These are phyloP conservation scores for Meandrusa payeni DNA, from an alignment of 2,888 invertebrate species.

Conservation along the genomic window DNA sequence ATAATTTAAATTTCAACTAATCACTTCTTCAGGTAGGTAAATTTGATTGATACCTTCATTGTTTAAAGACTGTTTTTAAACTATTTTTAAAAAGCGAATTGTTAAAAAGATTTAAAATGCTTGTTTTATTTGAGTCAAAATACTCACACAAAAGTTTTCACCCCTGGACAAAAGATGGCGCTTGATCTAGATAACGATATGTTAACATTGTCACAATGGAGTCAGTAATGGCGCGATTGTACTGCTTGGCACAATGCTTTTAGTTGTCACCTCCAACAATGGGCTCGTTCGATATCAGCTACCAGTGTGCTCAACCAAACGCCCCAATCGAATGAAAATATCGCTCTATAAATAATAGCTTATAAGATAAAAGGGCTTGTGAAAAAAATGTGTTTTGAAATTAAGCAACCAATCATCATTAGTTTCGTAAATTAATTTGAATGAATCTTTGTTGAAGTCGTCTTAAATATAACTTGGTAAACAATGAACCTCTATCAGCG, in stretches of 20 bases:
- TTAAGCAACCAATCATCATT: no score
- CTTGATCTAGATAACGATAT: conserved; percentile 79
- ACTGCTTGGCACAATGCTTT: conserved; percentile 75
- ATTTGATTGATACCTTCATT: no score
- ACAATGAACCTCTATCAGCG: no score
- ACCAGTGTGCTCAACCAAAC: conserved; percentile 62
- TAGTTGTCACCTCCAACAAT: conserved; percentile 74
- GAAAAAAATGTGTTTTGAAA: neutral
- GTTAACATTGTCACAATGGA: conserved; percentile 79
- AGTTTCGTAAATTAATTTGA: no score
- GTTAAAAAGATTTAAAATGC: neutral
- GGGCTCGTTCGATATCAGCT: conserved; percentile 66
- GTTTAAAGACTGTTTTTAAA: no score
- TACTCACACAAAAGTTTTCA: conserved; percentile 63
- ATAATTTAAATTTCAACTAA: no score
- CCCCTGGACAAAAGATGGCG: conserved; percentile 76
- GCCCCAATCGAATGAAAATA: conserved; percentile 60
- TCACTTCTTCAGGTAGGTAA: no score
- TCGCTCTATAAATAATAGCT: conserved; percentile 34
- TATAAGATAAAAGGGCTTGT: conserved; percentile 29
- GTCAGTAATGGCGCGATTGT: conserved; percentile 77
- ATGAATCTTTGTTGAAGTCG: no score
- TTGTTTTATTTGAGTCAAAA: conserved; percentile 37
- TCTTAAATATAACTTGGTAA: no score
- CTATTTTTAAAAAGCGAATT: neutral